Evolutionary conservation across 2,888 invertebrate species (phyloP).

Genomic region (Sinelater perroti): DNA sequence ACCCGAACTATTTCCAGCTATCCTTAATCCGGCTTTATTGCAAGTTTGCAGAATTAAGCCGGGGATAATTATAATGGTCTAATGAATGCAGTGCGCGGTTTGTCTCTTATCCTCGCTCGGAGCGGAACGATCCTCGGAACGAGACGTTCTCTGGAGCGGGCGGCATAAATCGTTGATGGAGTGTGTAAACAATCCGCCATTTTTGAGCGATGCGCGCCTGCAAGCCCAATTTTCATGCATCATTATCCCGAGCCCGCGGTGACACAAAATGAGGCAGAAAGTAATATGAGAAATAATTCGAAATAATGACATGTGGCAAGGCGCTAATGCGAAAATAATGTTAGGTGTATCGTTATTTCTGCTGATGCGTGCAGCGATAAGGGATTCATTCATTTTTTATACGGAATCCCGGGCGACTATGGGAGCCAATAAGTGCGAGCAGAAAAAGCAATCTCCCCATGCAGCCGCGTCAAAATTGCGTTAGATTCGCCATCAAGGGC

Average conservation of each 20-base stretch:
- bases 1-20: slow-evolving; percentile 5
- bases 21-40: slow-evolving; percentile 8
- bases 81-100: slow-evolving; percentile 10
- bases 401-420: slow-evolving; percentile 35
- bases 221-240: slow-evolving; percentile 27
- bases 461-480: slow-evolving; percentile 25
- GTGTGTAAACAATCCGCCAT: slow-evolving; percentile 29
- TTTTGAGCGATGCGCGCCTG: slow-evolving; percentile 5
- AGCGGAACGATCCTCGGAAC: not conserved
- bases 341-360: slow-evolving; percentile 36
- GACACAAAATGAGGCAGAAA: slow-evolving; percentile 26
- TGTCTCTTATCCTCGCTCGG: slow-evolving; percentile 1
- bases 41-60: slow-evolving; percentile 13
- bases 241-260: slow-evolving; percentile 25
- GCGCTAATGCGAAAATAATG: slow-evolving; percentile 46
- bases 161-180: slow-evolving; percentile 21
- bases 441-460: slow-evolving; percentile 36
- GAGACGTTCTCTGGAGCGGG: slow-evolving; percentile 4
- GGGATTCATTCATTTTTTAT: slow-evolving; percentile 38
- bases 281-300: slow-evolving; percentile 36
- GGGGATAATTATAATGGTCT: slow-evolving; percentile 12
- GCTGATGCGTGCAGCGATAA: slow-evolving; percentile 34
- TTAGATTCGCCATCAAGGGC: slow-evolving; percentile 27
- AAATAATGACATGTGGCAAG: slow-evolving; percentile 37
- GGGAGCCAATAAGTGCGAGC: slow-evolving; percentile 35